Base-by-base conservation (phyloP, 2,113 vertebrate species). In the Phainopepla nitens region DNA sequence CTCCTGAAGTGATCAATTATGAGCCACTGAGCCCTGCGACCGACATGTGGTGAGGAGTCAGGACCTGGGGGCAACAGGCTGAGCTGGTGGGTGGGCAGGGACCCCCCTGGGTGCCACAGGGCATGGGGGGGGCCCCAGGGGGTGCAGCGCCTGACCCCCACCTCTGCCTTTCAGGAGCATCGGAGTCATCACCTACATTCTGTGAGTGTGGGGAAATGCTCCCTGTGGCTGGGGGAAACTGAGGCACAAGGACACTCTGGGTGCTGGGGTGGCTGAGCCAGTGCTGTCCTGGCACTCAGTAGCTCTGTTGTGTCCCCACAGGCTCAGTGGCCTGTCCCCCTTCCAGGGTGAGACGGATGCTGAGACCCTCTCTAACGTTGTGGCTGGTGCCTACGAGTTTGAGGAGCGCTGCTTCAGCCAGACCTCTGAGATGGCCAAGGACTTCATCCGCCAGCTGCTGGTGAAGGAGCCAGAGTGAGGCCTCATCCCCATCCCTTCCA, bases 261-360 rank as follows among this genome's bases (percentile, higher is more conserved):
- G 73, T 6, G 15, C 57, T 17, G 69, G 27, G 61, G 50, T 2
- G 25, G 57, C 69, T 0, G 0, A 66, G 58, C 20, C 0, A 0
- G 16, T 19, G 82, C 45, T 14, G 45, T 18, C 18, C 78, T 3
- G 2, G 84, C n/a, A 6, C 56, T 87, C 61, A 73, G 61, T 1
- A 15, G 20, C 58, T 58, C 42, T 29, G 20, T 61, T n/a, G 3
- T 95, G 84, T 88, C 41, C 51, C 87, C 29, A 50, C 95, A 98
- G 99, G 91, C 95, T 99, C 87, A 99, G 99, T n/a, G 99, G 99
- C 10, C 81, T 98, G 93, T 99, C 98, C 45, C 98, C 98, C 5
- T 99, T 99, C 97, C 98, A 98, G 96, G 98, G 98, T 2, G 97
- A 98, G 8, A 98, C 98, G 0, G 97, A 98, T 23, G 95, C 96